These are phyloP conservation scores for Strix occidentalis DNA, from an alignment of 2,797 vertebrate genomes.

Conservation along the genomic window DNA sequence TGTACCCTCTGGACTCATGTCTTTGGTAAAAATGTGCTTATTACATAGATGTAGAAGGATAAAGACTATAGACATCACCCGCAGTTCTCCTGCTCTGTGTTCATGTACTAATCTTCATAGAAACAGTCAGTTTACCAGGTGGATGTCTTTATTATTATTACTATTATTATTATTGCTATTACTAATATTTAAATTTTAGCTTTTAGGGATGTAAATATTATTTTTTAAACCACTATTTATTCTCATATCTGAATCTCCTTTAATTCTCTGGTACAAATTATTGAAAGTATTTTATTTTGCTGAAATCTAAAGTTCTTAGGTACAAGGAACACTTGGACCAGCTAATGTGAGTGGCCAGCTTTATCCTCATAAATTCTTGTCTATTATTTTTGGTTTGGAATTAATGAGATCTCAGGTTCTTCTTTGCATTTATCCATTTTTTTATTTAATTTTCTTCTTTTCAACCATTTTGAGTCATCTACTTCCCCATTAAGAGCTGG, in stretches of 20 bases:
- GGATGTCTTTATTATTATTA: background rate
- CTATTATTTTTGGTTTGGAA: background rate
- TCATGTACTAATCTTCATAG: background rate
- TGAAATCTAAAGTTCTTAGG: background rate
- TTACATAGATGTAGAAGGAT: background rate
- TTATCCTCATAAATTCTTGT: background rate
- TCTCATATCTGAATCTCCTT: background rate
- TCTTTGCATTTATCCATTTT: background rate
- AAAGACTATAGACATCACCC: background rate
- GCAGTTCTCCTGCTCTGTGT: background rate
- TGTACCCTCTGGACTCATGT: background rate
- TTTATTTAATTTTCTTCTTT: background rate
- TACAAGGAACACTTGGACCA: background rate
- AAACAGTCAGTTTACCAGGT: background rate
- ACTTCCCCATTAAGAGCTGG: background rate
- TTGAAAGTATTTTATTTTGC: background rate
- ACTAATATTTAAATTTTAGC: background rate
- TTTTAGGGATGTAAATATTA: background rate
- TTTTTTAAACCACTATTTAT: background rate
- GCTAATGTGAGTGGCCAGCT: background rate
- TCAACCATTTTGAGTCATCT: background rate
- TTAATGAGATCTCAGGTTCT: background rate
- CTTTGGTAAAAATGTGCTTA: background rate
- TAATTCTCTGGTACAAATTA: background rate
- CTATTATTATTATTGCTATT: background rate